Conservation (phyloP, 2,113 vertebrate genomes). For the Acrocephalus kingi region DNA sequence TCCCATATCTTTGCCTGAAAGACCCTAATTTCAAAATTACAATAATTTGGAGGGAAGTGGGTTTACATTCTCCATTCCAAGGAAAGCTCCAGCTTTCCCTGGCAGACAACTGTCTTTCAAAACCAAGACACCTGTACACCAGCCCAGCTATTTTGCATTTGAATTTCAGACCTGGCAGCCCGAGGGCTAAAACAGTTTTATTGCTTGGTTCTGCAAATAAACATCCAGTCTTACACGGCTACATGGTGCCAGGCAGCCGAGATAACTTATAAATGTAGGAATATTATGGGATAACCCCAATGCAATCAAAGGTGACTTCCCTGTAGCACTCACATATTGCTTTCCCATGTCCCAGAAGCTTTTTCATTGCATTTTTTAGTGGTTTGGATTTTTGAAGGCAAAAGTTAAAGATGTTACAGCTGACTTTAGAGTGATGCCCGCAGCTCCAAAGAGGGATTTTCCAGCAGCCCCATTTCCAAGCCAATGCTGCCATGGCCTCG, state of each 20-base stretch:
- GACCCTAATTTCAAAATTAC: too few species aligned
- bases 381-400: background rate
- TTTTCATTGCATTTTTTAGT: background rate
- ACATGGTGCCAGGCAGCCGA: background rate
- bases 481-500: accelerated
- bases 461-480: background rate
- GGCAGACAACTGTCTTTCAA: too few species aligned
- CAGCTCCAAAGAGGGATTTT: background rate
- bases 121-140: background rate
- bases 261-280: background rate
- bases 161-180: background rate
- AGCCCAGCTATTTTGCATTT: background rate
- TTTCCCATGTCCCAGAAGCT: background rate
- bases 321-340: background rate
- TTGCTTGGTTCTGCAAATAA: background rate
- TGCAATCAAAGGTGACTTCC: background rate
- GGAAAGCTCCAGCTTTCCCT: too few species aligned
- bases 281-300: background rate
- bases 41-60: too few species aligned
- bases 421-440: background rate
- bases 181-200: background rate
- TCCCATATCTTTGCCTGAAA: too few species aligned
- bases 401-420: background rate
- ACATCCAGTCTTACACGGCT: background rate
- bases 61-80: too few species aligned